Conservation (phyloP, 1,140 invertebrate species). For the Danaus melanippus region DNA sequence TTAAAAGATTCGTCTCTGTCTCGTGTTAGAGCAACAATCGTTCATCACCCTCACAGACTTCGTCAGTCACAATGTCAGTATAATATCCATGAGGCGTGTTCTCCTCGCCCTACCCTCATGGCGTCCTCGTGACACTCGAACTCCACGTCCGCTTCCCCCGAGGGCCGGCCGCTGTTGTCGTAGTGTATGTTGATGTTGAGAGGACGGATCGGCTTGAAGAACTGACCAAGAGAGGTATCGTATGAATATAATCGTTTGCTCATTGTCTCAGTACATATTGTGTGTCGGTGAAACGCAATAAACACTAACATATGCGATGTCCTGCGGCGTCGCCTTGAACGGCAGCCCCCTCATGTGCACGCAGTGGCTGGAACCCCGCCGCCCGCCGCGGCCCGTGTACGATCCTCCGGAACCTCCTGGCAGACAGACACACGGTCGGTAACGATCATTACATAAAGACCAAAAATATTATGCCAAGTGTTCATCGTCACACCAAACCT, state of each 20-base stretch:
- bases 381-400: constrained; percentile 33
- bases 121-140: constrained; percentile 92
- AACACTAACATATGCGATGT: constrained; percentile 82
- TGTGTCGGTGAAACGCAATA: no score
- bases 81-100: no score
- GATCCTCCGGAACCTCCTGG: constrained; percentile 54
- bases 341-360: constrained; percentile 95
- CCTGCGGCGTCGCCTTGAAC: constrained; percentile 85
- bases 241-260: not conserved
- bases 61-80: no score
- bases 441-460: no score
- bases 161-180: constrained; percentile 87
- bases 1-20: no score
- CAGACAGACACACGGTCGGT: not conserved
- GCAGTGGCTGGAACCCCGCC: constrained; percentile 74
- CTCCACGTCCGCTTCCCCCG: constrained; percentile 94
- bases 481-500: no score
- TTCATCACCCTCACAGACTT: no score
- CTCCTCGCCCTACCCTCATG: constrained; percentile 74
- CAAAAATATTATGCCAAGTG: no score
- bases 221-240: constrained; percentile 71
- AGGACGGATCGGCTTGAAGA: constrained; percentile 90
- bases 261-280: no score
- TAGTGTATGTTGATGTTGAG: constrained; percentile 86
- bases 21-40: no score